These are phyloP conservation scores for Rambutsinella grinnellia DNA, from an alignment of 2,888 invertebrate genomes.

Conservation along the genomic window DNA sequence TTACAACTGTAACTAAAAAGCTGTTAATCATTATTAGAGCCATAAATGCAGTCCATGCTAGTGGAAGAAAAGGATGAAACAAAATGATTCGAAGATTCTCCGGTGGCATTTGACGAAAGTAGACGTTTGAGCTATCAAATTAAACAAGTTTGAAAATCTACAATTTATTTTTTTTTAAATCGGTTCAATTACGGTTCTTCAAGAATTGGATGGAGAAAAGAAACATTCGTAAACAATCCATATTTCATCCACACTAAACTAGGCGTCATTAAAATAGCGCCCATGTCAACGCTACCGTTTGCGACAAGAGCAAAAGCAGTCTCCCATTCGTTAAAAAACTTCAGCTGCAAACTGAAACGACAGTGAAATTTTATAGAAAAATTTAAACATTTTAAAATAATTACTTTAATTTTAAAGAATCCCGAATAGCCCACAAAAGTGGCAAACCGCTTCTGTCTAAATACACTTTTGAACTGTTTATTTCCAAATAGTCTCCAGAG, in stretches of 20 bases:
- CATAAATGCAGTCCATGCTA: too few species aligned
- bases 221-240: not conserved
- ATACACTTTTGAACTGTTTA: not conserved
- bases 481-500: too few species aligned
- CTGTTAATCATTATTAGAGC: too few species aligned
- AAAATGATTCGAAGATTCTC: not conserved
- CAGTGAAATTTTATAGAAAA: not conserved
- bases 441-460: conserved; percentile 18
- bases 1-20: not conserved
- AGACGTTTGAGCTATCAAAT: conserved; percentile 12
- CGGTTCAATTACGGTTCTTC: too few species aligned
- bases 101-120: conserved; percentile 15
- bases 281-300: conserved; percentile 10
- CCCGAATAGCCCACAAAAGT: conserved; percentile 14
- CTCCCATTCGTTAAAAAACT: conserved; percentile 8
- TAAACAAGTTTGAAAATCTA: too few species aligned
- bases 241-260: not conserved
- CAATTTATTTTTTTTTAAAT: too few species aligned
- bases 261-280: not conserved
- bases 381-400: not conserved
- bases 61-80: not conserved
- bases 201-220: conserved; percentile 10
- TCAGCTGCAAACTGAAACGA: not conserved
- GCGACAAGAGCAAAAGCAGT: conserved; percentile 1
- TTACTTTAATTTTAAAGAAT: conserved; percentile 20